Percentiles rank a stretch among this genome's conserved stretches.
Evolutionary conservation across 2,113 vertebrate genomes (phyloP).

Genomic region (Alectura lathami): DNA sequence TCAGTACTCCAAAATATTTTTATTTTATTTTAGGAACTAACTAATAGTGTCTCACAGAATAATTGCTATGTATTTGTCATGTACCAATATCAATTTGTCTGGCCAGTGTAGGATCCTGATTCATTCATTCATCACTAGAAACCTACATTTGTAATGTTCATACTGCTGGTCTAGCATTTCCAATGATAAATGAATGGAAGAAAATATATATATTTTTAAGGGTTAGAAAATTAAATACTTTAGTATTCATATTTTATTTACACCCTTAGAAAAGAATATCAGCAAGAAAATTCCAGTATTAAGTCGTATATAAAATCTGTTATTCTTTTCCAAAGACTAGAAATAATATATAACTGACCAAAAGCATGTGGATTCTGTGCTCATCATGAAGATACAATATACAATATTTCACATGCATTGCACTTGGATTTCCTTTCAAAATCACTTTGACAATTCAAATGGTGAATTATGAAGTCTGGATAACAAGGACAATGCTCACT

Average conservation of each 20-base stretch:
- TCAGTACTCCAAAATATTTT: neutral
- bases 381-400: neutral
- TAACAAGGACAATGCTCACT: neutral
- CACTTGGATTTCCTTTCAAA: conserved; percentile 27
- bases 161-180: neutral
- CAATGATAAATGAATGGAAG: neutral
- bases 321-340: neutral
- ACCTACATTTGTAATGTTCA: neutral
- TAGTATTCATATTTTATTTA: neutral
- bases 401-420: neutral
- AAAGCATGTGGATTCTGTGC: neutral
- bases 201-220: neutral
- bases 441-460: conserved; percentile 21
- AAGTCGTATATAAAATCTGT: accelerated
- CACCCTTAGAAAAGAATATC: neutral
- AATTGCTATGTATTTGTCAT: neutral
- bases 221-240: neutral
- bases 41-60: neutral
- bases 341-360: neutral
- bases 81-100: neutral
- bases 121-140: neutral
- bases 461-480: conserved; percentile 16
- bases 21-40: neutral
- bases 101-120: neutral
- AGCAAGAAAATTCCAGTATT: neutral